Conservation (phyloP, 2,797 vertebrate genomes). For the Anisognathus igniventris region DNA sequence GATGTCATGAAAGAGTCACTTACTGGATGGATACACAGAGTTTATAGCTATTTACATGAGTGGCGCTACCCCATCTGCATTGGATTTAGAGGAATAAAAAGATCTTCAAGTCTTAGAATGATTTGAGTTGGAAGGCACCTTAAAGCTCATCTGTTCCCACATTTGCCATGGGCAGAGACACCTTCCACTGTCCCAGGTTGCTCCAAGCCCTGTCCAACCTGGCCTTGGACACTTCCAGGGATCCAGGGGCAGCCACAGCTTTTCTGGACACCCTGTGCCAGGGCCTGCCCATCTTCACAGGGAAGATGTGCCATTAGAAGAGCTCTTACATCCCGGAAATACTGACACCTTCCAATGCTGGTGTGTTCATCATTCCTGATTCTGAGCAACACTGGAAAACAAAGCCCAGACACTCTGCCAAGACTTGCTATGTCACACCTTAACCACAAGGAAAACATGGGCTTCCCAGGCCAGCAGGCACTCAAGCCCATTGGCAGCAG, state of each 20-base stretch:
- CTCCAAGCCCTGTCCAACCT: accelerated
- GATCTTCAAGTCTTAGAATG: not conserved
- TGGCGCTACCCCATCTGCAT: not conserved
- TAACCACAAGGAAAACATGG: not conserved
- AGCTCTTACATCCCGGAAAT: not conserved
- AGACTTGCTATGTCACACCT: constrained; percentile 2
- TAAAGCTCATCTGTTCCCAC: not conserved
- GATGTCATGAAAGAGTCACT: not conserved
- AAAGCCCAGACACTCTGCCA: not conserved
- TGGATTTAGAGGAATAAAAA: not conserved
- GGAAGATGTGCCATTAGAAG: not conserved
- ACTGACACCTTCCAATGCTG: not conserved
- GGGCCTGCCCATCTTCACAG: accelerated
- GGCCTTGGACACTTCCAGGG: not conserved
- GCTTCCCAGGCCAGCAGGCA: not conserved
- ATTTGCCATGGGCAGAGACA: not conserved
- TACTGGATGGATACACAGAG: not conserved
- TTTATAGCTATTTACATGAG: not conserved
- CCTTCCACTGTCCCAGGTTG: accelerated
- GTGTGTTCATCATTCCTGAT: not conserved
- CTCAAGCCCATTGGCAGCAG: not conserved
- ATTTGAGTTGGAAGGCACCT: not conserved
- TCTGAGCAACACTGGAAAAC: not conserved
- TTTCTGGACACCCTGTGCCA: not conserved
- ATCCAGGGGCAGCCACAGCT: not conserved